Conservation (phyloP, 2,113 vertebrate genomes). For the Bufo gargarizans region DNA sequence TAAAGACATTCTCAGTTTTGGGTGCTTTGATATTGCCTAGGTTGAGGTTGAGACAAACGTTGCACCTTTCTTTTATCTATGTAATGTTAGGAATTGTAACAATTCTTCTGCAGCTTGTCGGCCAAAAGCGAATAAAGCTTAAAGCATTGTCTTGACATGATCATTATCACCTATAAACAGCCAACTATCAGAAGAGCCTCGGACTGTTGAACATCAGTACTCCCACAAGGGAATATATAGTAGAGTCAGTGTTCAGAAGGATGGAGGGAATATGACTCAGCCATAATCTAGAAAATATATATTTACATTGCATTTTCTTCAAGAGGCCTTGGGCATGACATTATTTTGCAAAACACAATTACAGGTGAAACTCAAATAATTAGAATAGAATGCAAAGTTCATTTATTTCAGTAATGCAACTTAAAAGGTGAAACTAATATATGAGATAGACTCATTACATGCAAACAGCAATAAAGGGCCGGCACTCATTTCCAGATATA, state of each 20-base stretch:
- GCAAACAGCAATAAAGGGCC: too few species aligned
- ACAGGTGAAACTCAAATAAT: neutral
- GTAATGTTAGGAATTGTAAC: neutral
- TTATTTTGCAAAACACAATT: neutral
- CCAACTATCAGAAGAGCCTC: neutral
- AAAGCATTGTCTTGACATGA: neutral
- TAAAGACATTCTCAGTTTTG: conserved; percentile 12
- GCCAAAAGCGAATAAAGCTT: neutral
- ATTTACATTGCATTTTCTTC: neutral
- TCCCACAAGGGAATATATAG: neutral
- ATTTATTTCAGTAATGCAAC: too few species aligned
- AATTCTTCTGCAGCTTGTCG: neutral
- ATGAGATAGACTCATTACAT: too few species aligned
- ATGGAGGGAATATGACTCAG: neutral
- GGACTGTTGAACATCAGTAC: neutral
- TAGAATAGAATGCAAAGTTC: too few species aligned
- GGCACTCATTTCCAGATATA: too few species aligned
- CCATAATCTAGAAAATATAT: neutral
- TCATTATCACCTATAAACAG: neutral
- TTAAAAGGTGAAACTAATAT: too few species aligned
- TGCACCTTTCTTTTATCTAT: neutral
- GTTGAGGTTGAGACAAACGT: neutral
- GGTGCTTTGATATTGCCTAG: neutral
- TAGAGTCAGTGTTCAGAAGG: neutral
- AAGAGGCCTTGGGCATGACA: neutral